Percentiles rank a stretch among this genome's conserved stretches.
These are phyloP conservation scores for Pantherophis vulpinus DNA, from an alignment of 2,797 vertebrate species.

Conservation along the genomic window DNA sequence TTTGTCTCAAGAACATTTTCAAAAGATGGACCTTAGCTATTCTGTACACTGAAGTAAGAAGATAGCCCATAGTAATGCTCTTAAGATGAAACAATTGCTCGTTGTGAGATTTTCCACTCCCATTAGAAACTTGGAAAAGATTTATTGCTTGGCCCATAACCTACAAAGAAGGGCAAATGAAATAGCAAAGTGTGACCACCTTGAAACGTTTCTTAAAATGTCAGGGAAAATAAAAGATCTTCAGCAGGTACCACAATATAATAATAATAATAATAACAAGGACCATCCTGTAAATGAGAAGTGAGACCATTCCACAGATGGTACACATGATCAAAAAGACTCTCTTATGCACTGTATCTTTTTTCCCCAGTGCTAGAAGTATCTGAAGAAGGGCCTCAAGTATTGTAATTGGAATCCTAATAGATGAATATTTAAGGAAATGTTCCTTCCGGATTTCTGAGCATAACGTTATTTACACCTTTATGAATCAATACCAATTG, in stretches of 20 bases:
- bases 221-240: neutral
- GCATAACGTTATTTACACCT: neutral
- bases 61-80: neutral
- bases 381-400: neutral
- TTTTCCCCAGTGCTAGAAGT: fast-evolving
- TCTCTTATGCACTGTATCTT: neutral
- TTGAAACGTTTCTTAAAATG: neutral
- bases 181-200: neutral
- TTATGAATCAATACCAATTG: neutral
- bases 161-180: neutral
- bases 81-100: neutral
- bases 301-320: neutral
- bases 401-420: neutral
- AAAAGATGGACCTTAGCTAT: neutral
- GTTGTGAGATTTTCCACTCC: neutral
- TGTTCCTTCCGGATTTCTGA: neutral
- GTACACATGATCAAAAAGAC: neutral
- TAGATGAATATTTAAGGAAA: neutral
- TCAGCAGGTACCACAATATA: neutral
- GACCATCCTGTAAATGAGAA: neutral
- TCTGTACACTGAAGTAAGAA: neutral
- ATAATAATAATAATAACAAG: neutral
- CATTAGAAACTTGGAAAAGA: neutral
- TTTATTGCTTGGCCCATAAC: neutral
- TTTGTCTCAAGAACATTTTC: neutral